Evolutionary conservation across 1,140 invertebrate genomes (phyloP).

Genomic region (Drosophila tristis): DNA sequence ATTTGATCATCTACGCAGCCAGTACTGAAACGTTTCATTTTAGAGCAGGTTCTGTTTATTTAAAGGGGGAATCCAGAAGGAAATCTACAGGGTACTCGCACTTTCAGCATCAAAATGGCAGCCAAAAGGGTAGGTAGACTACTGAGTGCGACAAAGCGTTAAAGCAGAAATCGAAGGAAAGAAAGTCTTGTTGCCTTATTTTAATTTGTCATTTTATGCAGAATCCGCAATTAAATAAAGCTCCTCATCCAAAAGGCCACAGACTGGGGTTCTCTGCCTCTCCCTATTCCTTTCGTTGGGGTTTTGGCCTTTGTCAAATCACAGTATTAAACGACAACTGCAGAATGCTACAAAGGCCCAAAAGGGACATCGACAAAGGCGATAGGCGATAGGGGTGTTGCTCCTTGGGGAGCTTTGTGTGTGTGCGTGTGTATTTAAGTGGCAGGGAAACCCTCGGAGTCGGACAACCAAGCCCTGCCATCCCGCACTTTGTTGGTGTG

Average conservation of each 20-base stretch:
- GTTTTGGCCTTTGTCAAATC: conserved; percentile 59
- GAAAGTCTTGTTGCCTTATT: conserved; percentile 20
- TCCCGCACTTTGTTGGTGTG: not conserved
- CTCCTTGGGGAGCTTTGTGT: conserved; percentile 28
- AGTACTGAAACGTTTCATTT: not conserved
- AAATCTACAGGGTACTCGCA: not conserved
- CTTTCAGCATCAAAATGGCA: too few species aligned
- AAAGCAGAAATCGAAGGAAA: conserved; percentile 20
- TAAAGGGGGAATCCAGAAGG: too few species aligned
- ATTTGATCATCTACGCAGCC: conserved; percentile 1
- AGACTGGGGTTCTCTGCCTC: conserved; percentile 13
- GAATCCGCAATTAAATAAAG: conserved; percentile 51
- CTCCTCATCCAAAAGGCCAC: conserved; percentile 44
- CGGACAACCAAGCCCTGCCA: not conserved
- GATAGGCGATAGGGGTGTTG: conserved; percentile 16
- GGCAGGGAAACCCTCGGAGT: conserved; percentile 41
- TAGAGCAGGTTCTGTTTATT: not conserved
- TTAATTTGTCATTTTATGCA: conserved; percentile 41
- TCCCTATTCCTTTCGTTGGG: conserved; percentile 5
- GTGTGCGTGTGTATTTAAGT: conserved; percentile 44
- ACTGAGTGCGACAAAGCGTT: conserved; percentile 7
- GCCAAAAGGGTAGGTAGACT: too few species aligned
- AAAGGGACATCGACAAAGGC: conserved; percentile 50
- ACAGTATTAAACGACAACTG: conserved; percentile 58
- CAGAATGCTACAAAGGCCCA: conserved; percentile 42